These are phyloP conservation scores for Anguilla obscura DNA, from an alignment of 2,797 vertebrate species.

Conservation along the genomic window DNA sequence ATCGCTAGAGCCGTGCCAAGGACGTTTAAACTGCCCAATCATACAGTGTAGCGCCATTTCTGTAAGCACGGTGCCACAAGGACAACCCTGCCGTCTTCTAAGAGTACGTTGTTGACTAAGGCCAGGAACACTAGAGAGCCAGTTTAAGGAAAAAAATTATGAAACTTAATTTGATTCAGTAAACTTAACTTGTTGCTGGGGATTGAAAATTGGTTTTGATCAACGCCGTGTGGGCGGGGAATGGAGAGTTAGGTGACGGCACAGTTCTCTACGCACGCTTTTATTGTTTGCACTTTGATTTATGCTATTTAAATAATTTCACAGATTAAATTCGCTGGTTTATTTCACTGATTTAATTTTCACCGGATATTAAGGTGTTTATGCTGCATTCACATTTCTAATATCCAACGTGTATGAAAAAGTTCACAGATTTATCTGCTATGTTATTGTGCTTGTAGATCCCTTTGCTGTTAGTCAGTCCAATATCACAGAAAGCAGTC, in stretches of 20 bases:
- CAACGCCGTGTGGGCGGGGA: neutral
- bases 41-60: neutral
- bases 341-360: neutral
- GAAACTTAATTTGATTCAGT: neutral
- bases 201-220: neutral
- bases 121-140: neutral
- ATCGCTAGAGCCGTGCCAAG: neutral
- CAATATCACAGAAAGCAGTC: conserved; percentile 49
- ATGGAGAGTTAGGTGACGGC: neutral
- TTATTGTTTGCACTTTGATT: neutral
- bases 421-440: neutral
- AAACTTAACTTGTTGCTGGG: neutral
- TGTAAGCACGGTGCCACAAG: neutral
- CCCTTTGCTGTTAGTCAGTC: conserved; percentile 18
- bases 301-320: neutral
- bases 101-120: neutral
- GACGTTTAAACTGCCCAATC: neutral
- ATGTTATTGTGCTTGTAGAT: neutral
- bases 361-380: neutral
- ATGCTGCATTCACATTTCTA: neutral
- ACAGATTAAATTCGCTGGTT: no score
- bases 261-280: no score
- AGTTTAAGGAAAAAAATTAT: neutral
- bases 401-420: neutral
- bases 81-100: neutral